Conservation (phyloP, 2,113 vertebrate species). For the Cyprinus carpio region DNA sequence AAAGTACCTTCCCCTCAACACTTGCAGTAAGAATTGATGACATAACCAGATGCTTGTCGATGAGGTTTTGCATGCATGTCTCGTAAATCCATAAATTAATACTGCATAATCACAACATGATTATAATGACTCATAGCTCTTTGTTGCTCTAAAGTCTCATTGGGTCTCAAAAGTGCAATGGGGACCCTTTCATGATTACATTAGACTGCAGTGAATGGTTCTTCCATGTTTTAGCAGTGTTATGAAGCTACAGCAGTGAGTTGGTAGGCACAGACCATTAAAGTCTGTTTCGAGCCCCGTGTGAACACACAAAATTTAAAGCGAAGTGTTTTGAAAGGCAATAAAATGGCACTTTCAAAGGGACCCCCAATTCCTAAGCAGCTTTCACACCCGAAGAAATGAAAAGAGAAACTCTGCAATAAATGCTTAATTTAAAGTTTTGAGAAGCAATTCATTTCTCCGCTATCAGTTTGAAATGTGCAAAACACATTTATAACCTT, state of each 20-base stretch:
- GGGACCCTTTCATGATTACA: neutral
- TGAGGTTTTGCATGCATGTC: neutral
- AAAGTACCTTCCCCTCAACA: neutral
- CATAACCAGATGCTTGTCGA: neutral
- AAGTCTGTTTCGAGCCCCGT: slow-evolving; percentile 15
- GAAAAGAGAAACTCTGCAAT: neutral
- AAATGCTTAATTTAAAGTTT: slow-evolving; percentile 8
- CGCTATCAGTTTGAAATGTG: neutral
- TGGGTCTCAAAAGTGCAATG: neutral
- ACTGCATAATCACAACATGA: slow-evolving; percentile 10
- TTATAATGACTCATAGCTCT: neutral
- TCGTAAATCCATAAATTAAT: slow-evolving; percentile 1
- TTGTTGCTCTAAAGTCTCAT: slow-evolving; percentile 12
- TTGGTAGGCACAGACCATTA: slow-evolving; percentile 24
- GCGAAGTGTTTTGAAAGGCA: slow-evolving; percentile 17
- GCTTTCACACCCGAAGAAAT: neutral
- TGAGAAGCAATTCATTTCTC: slow-evolving; percentile 1
- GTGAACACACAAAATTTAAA: slow-evolving; percentile 9
- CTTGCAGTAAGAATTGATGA: neutral
- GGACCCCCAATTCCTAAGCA: neutral
- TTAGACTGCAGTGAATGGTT: neutral
- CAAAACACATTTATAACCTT: neutral
- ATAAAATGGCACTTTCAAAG: slow-evolving; percentile 1
- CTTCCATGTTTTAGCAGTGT: neutral
- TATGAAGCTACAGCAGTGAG: neutral